Percentiles rank a stretch among this genome's conserved stretches.
phyloP scores from a whole-genome alignment of 2,113 vertebrate species.

The Alligator mississippiensis region DNA sequence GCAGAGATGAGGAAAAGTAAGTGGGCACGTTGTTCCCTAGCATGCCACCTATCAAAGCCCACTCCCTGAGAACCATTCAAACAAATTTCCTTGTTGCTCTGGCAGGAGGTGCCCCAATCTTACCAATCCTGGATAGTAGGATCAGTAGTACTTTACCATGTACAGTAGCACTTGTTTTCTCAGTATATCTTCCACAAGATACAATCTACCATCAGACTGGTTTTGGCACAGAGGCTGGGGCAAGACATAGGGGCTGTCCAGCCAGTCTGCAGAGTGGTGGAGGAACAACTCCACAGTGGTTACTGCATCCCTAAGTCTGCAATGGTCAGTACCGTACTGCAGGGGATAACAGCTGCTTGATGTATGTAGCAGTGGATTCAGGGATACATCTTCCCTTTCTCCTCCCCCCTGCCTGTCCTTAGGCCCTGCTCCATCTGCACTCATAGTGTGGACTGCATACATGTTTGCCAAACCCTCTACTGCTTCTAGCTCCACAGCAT shows the following conservation, averaged over 20 bases:
- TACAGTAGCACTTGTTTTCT: background rate
- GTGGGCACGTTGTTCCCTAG: background rate
- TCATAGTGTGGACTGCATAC: background rate
- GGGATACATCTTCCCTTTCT: too few relatives aligned
- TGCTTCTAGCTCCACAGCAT: background rate
- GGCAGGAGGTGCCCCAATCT: background rate
- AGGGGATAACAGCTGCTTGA: too few relatives aligned
- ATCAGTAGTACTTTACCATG: too few relatives aligned
- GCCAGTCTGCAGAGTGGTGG: background rate
- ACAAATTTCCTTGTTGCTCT: background rate
- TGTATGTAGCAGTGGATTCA: too few relatives aligned
- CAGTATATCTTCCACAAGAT: background rate
- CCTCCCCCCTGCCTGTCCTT: background rate
- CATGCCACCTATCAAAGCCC: background rate
- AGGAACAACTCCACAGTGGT: too few relatives aligned
- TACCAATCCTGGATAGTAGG: background rate
- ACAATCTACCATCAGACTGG: background rate
- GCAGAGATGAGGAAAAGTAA: background rate
- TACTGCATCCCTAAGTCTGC: background rate
- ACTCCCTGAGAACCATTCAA: background rate
- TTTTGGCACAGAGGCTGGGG: background rate
- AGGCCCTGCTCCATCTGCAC: background rate
- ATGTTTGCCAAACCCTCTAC: background rate
- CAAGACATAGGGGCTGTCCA: background rate
- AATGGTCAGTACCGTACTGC: background rate